Evolutionary conservation across 2,888 invertebrate genomes (phyloP), one percentile per base, ranked within the genome.

Genomic region (Protophormia terraenovae): DNA sequence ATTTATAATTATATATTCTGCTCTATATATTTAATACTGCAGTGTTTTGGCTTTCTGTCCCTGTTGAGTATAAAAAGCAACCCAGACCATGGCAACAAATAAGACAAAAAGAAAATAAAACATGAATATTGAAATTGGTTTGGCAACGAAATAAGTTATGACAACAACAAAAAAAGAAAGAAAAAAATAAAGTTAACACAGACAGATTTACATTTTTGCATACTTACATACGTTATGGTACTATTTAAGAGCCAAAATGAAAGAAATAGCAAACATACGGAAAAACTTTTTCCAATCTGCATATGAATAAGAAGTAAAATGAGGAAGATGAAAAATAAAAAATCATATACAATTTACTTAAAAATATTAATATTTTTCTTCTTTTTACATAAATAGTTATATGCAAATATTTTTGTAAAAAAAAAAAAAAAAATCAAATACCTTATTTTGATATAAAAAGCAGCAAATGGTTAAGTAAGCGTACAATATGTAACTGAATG

Each of bases 101-200:
- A 27, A 32, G 0, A 29, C 32, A 22, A 24, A 19, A 38, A 35
- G 12, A 24, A 47, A 12, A 10, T 16, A 73, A 84, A 88, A 89
- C 88, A 89, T 89, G 88, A 89, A 89, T 89, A 89, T 89, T 89
- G 87, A 89, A 89, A 89, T 89, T 89, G 89, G 86, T 88, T 89
- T 89, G 89, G 89, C 89, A 89, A 79, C 80, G 75, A 83, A 80
- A 79, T 60, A 78, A 78, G 58, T 69, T 84, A 81, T 62, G 67
- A 60, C 69, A 69, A 71, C 55, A 45, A n/a, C n/a, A 83, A 47
- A 47, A 32, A 19, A 41, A 32, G 6, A 32, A 14, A 27, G 35
- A 16, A 35, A 58, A 32, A 24, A 45, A 29, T 27, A 67, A 16
- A 71, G 27, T 24, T 45, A 16, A 55, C 12, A 32, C 24, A 60